These are phyloP conservation scores for Drosophila vallismaia DNA, from an alignment of 2,888 invertebrate genomes.

Conservation along the genomic window DNA sequence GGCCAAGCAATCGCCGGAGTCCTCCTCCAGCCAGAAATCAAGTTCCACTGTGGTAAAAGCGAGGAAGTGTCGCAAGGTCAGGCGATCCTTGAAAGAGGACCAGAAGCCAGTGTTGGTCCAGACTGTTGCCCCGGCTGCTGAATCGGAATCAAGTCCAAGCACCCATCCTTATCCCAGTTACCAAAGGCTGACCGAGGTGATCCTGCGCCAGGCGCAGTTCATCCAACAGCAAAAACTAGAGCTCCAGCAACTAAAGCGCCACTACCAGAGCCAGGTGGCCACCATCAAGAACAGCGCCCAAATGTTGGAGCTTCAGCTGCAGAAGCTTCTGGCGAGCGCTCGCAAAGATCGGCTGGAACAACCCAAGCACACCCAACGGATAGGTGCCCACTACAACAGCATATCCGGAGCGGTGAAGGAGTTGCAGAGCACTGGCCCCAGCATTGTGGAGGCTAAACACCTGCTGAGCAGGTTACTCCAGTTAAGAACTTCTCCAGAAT, in stretches of 20 bases:
- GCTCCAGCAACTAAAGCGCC: conserved; percentile 19
- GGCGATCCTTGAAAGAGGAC: not conserved
- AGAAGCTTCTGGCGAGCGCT: conserved; percentile 15
- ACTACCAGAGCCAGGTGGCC: conserved; percentile 42
- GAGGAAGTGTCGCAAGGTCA: not conserved
- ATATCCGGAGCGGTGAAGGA: conserved; percentile 22
- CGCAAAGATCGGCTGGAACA: not conserved
- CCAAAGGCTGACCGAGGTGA: conserved; percentile 9
- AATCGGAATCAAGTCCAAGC: not conserved
- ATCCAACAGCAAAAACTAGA: conserved; percentile 28
- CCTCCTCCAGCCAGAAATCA: not conserved
- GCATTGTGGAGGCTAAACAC: not conserved
- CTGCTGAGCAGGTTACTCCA: not conserved
- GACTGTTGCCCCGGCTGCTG: not conserved
- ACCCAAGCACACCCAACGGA: not conserved
- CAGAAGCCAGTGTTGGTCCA: not conserved
- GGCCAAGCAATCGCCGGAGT: not conserved
- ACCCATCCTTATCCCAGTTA: not conserved
- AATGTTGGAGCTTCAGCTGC: conserved; percentile 32
- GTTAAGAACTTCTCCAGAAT: not conserved
- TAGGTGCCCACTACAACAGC: conserved; percentile 16
- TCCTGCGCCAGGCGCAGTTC: conserved; percentile 23
- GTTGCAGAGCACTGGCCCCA: conserved; percentile 5
- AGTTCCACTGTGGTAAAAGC: not conserved
- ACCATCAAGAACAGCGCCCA: conserved; percentile 34